Evolutionary conservation across 2,797 vertebrate species (phyloP).

Genomic region (Cheirogaleus major): DNA sequence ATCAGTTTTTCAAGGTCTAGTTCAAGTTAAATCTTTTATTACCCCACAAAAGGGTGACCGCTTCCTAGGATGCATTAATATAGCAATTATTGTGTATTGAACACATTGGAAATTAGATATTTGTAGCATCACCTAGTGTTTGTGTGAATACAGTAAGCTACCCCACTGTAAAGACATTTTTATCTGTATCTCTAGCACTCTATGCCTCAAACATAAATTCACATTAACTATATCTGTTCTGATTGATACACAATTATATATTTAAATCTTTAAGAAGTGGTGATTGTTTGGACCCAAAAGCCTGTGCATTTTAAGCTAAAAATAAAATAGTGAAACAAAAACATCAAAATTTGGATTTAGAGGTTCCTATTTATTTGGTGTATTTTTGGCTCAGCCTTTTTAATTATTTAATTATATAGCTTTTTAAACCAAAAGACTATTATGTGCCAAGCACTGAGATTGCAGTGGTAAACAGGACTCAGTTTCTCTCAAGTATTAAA

Average conservation of each 20-base stretch:
- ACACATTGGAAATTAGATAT: neutral
- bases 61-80: neutral
- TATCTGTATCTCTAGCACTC: neutral
- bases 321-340: neutral
- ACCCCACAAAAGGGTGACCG: neutral
- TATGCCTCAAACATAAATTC: neutral
- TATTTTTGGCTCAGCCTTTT: neutral
- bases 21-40: slow-evolving; percentile 35
- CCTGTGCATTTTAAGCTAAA: neutral
- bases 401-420: neutral
- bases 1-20: neutral
- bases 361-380: neutral
- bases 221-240: neutral
- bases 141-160: neutral
- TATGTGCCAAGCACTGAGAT: neutral
- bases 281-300: neutral
- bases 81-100: neutral
- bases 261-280: neutral
- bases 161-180: neutral
- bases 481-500: neutral
- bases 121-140: neutral
- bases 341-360: neutral
- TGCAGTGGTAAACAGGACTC: neutral
- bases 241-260: neutral
- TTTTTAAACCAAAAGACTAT: neutral